Base-by-base conservation (phyloP, 1,140 invertebrate genomes). In the Mercenaria mercenaria region DNA sequence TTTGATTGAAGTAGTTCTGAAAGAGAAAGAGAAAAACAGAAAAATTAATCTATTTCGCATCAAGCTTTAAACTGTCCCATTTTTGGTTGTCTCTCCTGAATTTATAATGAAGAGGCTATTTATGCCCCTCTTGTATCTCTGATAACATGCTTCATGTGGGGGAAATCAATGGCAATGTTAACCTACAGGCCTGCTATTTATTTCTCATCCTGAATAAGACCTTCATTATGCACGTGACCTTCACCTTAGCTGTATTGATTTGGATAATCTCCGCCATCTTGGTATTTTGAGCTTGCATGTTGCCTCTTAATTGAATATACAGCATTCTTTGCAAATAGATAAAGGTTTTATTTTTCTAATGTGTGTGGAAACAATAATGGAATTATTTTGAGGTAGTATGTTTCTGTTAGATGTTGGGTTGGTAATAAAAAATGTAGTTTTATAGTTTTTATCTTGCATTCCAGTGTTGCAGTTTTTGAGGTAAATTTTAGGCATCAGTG, bases 91-190 rank as follows among this genome's bases (percentile, higher is more conserved):
- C n/a, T n/a, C n/a, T n/a, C n/a, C n/a, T n/a, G n/a, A n/a, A n/a
- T n/a, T n/a, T n/a, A n/a, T n/a, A n/a, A n/a, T n/a, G n/a, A n/a
- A n/a, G n/a, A n/a, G n/a, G n/a, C n/a, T n/a, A n/a, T n/a, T n/a
- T n/a, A n/a, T n/a, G n/a, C n/a, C n/a, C n/a, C n/a, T n/a, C n/a
- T 47, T 6, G 6, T 47, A 47, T 47, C 43, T 47, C 6, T 6
- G 6, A 47, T 47, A 47, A 47, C 6, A 47, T 47, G 6, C 43
- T 8, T 47, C 43, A 47, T 47, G 43, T 8, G 26, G 34, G 26
- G 56, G 37, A 82, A 82, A 82, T 82, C 80, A 82, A 82, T 82
- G 50, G 76, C 13, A n/a, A n/a, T n/a, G n/a, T n/a, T n/a, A n/a
- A n/a, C n/a, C n/a, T n/a, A n/a, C n/a, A 82, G 37, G 61, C 37